A percentile compares a stretch with the other conserved stretches of the same genome.
phyloP scores from a whole-genome alignment of 2,888 invertebrate species.

The Drosophila formosana region DNA sequence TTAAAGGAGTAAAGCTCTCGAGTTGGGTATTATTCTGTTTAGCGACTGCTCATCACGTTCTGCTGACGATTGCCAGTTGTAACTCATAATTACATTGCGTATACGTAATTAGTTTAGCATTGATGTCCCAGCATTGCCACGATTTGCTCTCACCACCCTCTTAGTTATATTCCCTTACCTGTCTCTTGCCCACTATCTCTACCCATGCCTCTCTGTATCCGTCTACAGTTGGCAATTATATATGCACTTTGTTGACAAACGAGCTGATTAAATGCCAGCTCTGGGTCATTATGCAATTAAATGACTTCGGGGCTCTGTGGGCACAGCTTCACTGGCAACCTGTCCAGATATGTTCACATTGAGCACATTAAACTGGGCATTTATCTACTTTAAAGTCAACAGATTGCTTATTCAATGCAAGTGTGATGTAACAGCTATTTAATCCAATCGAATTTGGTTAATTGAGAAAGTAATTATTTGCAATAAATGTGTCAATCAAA shows the following conservation, averaged over 20 bases:
- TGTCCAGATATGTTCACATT: slow-evolving; percentile 12
- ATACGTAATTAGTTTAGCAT: slow-evolving; percentile 68
- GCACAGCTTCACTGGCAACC: slow-evolving; percentile 36
- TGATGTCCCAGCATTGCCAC: slow-evolving; percentile 24
- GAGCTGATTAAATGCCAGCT: slow-evolving; percentile 76
- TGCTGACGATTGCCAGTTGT: slow-evolving; percentile 36
- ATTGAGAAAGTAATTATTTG: background rate
- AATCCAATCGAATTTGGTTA: slow-evolving; percentile 5
- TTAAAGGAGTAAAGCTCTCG: slow-evolving; percentile 9
- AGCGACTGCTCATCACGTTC: slow-evolving; percentile 9
- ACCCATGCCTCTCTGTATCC: background rate
- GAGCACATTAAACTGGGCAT: slow-evolving; percentile 24
- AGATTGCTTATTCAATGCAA: slow-evolving; percentile 17
- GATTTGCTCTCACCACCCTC: background rate
- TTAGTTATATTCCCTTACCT: background rate
- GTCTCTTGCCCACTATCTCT: background rate
- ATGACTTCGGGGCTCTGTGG: slow-evolving; percentile 48
- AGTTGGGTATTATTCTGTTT: slow-evolving; percentile 8
- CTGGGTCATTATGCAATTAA: slow-evolving; percentile 76
- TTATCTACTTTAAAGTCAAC: slow-evolving; percentile 46
- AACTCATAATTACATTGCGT: slow-evolving; percentile 74
- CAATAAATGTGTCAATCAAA: background rate
- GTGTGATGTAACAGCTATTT: slow-evolving; percentile 13
- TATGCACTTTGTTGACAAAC: slow-evolving; percentile 79
- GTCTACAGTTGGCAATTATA: slow-evolving; percentile 36